phyloP scores from a whole-genome alignment of 2,888 invertebrate species.

The Oscheius onirici region DNA sequence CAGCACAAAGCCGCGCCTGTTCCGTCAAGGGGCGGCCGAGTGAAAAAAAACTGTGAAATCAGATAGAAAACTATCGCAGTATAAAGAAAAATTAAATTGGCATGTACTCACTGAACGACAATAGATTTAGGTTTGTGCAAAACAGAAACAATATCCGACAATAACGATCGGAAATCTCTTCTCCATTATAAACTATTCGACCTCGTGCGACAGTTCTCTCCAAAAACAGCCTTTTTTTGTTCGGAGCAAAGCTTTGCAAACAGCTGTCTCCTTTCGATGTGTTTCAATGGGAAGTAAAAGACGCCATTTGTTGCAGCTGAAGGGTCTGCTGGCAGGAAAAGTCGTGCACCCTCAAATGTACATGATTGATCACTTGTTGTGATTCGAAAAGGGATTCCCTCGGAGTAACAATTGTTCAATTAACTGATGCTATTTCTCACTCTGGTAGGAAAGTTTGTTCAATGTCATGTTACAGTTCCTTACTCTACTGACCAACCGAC shows the following conservation, averaged over 20 bases:
- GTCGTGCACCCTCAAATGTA: neutral
- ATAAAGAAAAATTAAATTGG: too few species aligned
- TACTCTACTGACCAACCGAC: neutral
- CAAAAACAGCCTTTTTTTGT: neutral
- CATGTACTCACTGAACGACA: neutral
- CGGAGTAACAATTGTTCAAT: neutral
- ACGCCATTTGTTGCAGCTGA: neutral
- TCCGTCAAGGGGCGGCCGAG: too few species aligned
- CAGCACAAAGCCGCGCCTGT: too few species aligned
- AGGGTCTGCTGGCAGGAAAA: neutral
- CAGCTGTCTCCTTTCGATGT: constrained; percentile 18
- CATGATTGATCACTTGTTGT: neutral
- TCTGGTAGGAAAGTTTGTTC: too few species aligned
- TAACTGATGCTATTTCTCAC: too few species aligned
- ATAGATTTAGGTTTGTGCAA: neutral
- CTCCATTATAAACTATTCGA: neutral
- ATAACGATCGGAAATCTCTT: neutral
- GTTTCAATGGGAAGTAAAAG: constrained; percentile 20
- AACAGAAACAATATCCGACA: neutral
- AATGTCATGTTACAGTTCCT: neutral
- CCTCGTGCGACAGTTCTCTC: neutral
- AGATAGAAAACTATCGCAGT: too few species aligned
- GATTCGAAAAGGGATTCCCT: neutral
- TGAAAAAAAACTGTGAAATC: too few species aligned
- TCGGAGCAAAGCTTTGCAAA: neutral